Evolutionary conservation across 2,888 invertebrate species (phyloP), one percentile per base, ranked within the genome.

Genomic region (Agrotis segetum): DNA sequence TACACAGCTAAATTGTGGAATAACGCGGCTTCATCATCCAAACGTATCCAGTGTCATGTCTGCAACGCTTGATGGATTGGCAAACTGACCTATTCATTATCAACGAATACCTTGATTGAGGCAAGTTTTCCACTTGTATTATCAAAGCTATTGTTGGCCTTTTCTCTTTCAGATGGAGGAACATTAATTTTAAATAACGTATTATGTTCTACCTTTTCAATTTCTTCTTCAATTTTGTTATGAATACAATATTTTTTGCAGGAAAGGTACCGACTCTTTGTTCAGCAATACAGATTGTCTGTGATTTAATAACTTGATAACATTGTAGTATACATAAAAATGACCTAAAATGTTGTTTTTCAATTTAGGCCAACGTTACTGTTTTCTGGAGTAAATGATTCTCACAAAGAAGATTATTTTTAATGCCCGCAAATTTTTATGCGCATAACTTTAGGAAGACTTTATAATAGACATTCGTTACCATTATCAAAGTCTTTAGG

Each of bases 1-100:
- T 95, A 89, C 95, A 89, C 85, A 91, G 91, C 90, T 92, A 94
- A 95, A 95, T 94, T 92, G 93, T 94, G 91, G 93, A 94, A 92
- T 94, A 93, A 90, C 91, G 92, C 88, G 88, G 88, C 90, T 90
- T 90, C 87, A 88, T 89, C 85, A 83, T 77, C 83, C 83, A 84
- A 85, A 85, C 85, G 88, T 92, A 94, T 95, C 93, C 76, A 81
- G 79, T 95, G 84, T 88, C 93, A 67, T 71, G 82, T 82, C 73
- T 79, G 83, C 75, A 74, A 53, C 71, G 69, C 58, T 83, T 88
- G 90, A 90, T 90, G 85, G 88, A 91, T 91, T 82, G 85, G 75
- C 82, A 76, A 76, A 79, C 69, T 64, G 61, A 82, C 67, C 71
- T 77, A 73, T 75, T 83, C 66, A 76, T 77, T 67, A 68, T 72